Percentiles rank a stretch among this genome's conserved stretches.
Evolutionary conservation across 2,797 vertebrate genomes (phyloP).

Genomic region (Sebastes melanostomus): DNA sequence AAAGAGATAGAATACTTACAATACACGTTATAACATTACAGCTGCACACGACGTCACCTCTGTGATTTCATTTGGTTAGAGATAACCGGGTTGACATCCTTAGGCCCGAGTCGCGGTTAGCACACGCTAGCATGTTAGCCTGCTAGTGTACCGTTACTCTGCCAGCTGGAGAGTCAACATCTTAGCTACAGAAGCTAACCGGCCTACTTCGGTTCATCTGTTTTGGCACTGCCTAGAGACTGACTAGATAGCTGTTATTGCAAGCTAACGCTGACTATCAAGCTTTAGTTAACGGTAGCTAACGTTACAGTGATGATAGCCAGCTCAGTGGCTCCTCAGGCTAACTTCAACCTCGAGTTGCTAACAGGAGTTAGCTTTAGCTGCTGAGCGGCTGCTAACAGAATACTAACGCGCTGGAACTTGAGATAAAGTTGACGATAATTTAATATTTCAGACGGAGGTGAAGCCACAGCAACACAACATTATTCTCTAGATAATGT

Average conservation of each 20-base stretch:
- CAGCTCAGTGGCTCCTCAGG: background rate
- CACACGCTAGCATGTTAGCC: constrained; percentile 30
- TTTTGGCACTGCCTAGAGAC: background rate
- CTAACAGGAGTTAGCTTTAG: constrained; percentile 63
- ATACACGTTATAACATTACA: background rate
- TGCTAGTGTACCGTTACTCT: constrained; percentile 32
- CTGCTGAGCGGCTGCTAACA: constrained; percentile 46
- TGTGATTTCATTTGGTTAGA: background rate
- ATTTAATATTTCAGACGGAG: constrained; percentile 1
- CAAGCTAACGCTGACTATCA: background rate
- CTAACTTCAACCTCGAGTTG: constrained; percentile 23
- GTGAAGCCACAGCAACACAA: background rate
- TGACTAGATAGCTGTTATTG: background rate
- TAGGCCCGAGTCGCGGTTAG: constrained; percentile 56
- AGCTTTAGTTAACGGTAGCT: background rate
- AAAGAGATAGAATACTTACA: constrained; percentile 1
- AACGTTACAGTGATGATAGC: background rate
- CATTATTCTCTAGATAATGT: background rate
- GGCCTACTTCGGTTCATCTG: background rate
- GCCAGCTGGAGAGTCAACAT: constrained; percentile 31
- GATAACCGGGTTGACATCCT: constrained; percentile 42
- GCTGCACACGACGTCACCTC: constrained; percentile 4
- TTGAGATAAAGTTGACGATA: constrained; percentile 66
- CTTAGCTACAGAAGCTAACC: constrained; percentile 3
- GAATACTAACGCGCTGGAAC: constrained; percentile 50